Percentiles rank a stretch among this genome's conserved stretches.
Conservation (phyloP, 1,140 invertebrate species). For the Sycophaga agraensis region DNA sequence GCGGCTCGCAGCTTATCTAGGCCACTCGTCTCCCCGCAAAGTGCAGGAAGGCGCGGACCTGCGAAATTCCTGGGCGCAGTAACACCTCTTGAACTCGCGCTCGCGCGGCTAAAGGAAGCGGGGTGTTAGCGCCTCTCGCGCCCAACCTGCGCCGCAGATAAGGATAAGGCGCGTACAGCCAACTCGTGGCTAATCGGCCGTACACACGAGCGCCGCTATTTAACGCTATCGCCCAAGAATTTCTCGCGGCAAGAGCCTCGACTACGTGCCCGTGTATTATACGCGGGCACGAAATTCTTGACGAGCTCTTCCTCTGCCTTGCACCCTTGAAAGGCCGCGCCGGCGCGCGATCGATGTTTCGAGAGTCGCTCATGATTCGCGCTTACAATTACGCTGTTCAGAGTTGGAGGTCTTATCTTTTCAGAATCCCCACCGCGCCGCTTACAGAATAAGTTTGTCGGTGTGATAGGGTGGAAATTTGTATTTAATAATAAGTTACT, state of each 20-base stretch:
- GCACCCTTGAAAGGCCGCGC: no score
- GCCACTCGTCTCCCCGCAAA: neutral
- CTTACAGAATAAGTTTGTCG: no score
- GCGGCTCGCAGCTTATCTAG: constrained; percentile 1
- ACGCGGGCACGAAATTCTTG: neutral
- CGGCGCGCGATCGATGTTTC: no score
- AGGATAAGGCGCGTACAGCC: neutral
- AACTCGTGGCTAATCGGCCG: neutral
- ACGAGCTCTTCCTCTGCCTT: neutral
- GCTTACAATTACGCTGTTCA: no score
- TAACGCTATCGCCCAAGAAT: constrained; percentile 7
- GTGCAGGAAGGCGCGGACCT: constrained; percentile 3
- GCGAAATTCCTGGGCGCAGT: constrained; percentile 15
- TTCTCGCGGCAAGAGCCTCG: neutral
- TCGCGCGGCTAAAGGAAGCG: neutral
- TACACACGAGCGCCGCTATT: constrained; percentile 5
- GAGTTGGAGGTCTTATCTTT: no score
- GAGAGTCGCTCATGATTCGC: no score
- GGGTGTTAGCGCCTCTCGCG: neutral
- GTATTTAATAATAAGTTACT: no score
- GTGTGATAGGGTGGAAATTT: no score
- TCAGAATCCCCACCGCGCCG: no score
- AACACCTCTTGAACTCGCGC: constrained; percentile 1
- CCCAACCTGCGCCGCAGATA: neutral
- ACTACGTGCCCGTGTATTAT: neutral